Base-by-base conservation (phyloP, 2,888 invertebrate species). In the Tetranychus truncatus region DNA sequence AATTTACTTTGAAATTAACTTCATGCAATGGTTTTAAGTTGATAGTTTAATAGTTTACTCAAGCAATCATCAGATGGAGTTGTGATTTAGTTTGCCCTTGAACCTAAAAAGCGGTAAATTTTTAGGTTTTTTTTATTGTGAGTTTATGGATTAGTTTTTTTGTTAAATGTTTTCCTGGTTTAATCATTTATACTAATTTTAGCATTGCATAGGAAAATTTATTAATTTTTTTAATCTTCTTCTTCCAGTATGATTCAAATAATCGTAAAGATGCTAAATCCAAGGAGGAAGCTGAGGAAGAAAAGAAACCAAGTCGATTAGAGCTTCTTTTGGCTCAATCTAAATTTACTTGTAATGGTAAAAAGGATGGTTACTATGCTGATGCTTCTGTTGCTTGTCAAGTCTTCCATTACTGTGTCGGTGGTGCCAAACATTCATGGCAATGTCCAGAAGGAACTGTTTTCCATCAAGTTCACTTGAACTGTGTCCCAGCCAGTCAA, bases 391-490 rank as follows among this genome's bases (percentile, higher is more conserved):
- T 94, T 44, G 88, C 88, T 80, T 94, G 93, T 81, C 92, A 93
- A 83, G 91, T 93, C 66, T 94, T 93, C 87, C 93, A 93, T 82
- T 93, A 93, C 83, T 93, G 93, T 81, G 91, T 92, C 78, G 55
- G 55, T 55, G 55, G 55, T 55, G 55, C 55, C 66, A 89, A 89
- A 81, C 92, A 93, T 83, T 92, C 92, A 2, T 94, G 93, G 92
- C 89, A 93, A 80, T 94, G 93, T 80, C 93, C 93, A 0, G 91
- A 92, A 80, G 92, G 92, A 75, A 92, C 93, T 82, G 88, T 88
- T 73, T 91, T 91, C 87, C 91, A 91, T 81, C 86, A 92, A 88
- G 91, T 93, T 18, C 93, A 94, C 82, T 84, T 94, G 78, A 93
- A 93, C 82, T 94, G 93, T 84, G 92, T 93, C 90, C 92, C 92